Evolutionary conservation across 2,888 invertebrate species (phyloP), one percentile per base, ranked within the genome.

Genomic region (Willowsia nigromaculata): DNA sequence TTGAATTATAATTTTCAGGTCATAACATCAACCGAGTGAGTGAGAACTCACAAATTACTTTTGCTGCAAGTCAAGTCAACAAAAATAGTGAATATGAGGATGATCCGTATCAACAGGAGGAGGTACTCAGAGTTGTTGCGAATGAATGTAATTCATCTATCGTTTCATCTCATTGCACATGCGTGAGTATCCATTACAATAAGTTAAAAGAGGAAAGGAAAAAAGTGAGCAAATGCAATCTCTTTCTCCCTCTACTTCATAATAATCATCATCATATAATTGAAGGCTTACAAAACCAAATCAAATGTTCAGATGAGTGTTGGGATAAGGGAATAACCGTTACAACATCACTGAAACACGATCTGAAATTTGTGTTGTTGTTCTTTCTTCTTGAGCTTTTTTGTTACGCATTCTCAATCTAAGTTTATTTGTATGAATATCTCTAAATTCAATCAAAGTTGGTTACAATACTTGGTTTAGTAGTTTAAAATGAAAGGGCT

Each of bases 1-100:
- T 83, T 85, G 78, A 85, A 85, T 85, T 62, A 43, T 85, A 85
- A 85, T 85, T 85, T 85, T 85, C 85, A 85, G 85, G 85, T 85
- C 85, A 85, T 76, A 76, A 76, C 76, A 85, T 71, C 71, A 71
- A 25, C 43, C 40, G 25, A 71, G 43, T 22, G 40, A n/a, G 50
- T 37, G 15, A 53, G 30, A 18, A 80, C 37, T 37, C 59, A 27
- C 82, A 82, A 43, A 81, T 40, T 81, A 59, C 62, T 59, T 81
- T 80, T 43, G 22, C 59, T 81, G 40, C 59, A 43, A 59, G 40
- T 43, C 25, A 59, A 40, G 25, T 80, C 56, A 13, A 15, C 37
- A 25, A 22, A 43, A 68, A 68, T 22, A 22, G 4, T 18, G 68
- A 40, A 9, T 37, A 68, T n/a, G 40, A 71, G 47, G 71, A 33